These are phyloP conservation scores for Lophochroa leadbeateri DNA, from an alignment of 2,113 vertebrate species.

Conservation along the genomic window DNA sequence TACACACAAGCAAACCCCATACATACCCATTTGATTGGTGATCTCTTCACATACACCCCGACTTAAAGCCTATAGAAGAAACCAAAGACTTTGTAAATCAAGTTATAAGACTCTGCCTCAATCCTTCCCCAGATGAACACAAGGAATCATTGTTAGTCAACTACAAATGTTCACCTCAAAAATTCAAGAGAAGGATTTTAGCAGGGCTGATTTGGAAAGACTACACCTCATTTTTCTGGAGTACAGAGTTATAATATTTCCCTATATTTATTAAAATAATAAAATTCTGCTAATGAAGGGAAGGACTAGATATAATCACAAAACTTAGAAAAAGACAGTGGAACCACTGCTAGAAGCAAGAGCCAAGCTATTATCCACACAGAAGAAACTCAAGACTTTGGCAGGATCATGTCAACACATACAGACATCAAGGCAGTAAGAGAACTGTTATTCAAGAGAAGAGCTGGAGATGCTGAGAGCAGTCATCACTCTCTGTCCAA, in stretches of 20 bases:
- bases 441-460: neutral
- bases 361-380: neutral
- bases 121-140: neutral
- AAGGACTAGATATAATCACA: neutral
- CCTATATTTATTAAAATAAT: neutral
- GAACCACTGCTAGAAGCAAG: neutral
- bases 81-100: neutral
- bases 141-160: constrained; percentile 4
- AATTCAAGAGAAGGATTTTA: constrained; percentile 13
- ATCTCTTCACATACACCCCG: neutral
- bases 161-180: neutral
- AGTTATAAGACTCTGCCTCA: constrained; percentile 28
- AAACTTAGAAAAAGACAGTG: neutral
- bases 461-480: neutral
- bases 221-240: neutral
- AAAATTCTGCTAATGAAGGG: neutral
- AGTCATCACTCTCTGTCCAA: neutral
- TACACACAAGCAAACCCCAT: neutral
- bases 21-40: neutral
- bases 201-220: neutral
- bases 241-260: neutral
- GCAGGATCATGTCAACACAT: neutral
- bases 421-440: neutral
- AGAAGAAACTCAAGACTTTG: neutral
- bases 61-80: neutral